Percentiles rank a stretch among this genome's conserved stretches.
These are phyloP conservation scores for Psettodes erumei DNA, from an alignment of 2,113 vertebrate genomes.

Conservation along the genomic window DNA sequence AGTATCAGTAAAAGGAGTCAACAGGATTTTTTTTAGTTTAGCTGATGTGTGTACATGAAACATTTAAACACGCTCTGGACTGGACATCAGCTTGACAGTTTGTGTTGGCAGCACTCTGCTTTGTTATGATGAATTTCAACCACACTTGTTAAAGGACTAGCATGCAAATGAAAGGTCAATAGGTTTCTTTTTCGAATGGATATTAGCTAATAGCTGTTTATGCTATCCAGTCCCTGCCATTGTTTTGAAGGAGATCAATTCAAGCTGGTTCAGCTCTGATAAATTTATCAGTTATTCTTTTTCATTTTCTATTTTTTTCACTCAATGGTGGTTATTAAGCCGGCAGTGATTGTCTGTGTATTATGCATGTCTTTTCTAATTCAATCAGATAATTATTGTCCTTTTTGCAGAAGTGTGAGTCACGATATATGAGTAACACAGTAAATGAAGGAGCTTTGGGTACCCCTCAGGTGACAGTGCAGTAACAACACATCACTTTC, in stretches of 20 bases:
- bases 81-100: neutral
- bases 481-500: neutral
- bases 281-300: neutral
- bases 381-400: conserved; percentile 51
- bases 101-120: conserved; percentile 18
- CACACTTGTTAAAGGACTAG: conserved; percentile 10
- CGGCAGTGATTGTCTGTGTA: conserved; percentile 15
- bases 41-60: neutral
- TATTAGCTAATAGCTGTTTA: conserved; percentile 37
- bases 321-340: conserved; percentile 10
- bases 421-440: conserved; percentile 37
- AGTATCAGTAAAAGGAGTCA: too few relatives aligned
- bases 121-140: conserved; percentile 30
- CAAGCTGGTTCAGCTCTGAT: conserved; percentile 22
- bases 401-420: conserved; percentile 42
- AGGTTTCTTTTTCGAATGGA: conserved; percentile 15
- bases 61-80: neutral
- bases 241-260: conserved; percentile 44
- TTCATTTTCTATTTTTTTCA: neutral
- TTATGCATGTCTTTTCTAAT: conserved; percentile 41
- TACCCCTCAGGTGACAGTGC: neutral
- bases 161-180: conserved; percentile 48
- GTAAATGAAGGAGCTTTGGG: neutral
- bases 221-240: conserved; percentile 1
- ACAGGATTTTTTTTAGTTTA: conserved; percentile 1